Evolutionary conservation across 1,140 invertebrate species (phyloP).

Genomic region (Bombus polaris): DNA sequence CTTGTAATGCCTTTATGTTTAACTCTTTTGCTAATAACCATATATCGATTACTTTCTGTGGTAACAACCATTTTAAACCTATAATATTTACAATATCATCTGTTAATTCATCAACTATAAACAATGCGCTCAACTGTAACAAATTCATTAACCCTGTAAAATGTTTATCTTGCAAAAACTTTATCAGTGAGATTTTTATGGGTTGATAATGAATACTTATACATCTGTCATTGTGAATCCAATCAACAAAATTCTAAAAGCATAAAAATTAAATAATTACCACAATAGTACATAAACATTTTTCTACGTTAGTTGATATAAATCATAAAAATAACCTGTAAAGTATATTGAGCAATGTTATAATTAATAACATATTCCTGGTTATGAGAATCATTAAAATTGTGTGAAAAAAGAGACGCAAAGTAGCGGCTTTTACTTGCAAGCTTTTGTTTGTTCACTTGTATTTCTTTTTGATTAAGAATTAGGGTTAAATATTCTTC

Average conservation of each 20-base stretch:
- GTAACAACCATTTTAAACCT: constrained; percentile 45
- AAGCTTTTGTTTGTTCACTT: constrained; percentile 58
- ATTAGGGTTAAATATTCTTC: constrained; percentile 39
- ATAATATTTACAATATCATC: constrained; percentile 57
- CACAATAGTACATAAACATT: neutral
- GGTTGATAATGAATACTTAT: neutral
- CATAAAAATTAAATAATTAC: constrained; percentile 15
- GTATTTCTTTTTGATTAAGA: constrained; percentile 33
- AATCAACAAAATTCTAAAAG: constrained; percentile 68
- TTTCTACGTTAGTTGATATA: neutral
- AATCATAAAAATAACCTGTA: constrained; percentile 59
- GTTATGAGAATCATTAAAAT: constrained; percentile 57
- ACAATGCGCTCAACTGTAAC: constrained; percentile 66
- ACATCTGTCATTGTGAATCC: constrained; percentile 51
- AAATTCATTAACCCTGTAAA: constrained; percentile 55
- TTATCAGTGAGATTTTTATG: constrained; percentile 51
- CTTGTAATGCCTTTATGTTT: constrained; percentile 44
- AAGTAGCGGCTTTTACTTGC: constrained; percentile 64
- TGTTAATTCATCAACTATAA: constrained; percentile 63
- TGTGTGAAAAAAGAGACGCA: constrained; percentile 58
- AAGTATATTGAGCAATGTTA: constrained; percentile 46
- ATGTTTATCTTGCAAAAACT: constrained; percentile 45
- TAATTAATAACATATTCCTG: constrained; percentile 68
- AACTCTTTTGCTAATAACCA: constrained; percentile 69
- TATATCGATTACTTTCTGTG: constrained; percentile 59